Base-by-base conservation (phyloP, 2,797 vertebrate species). In the Scleropages formosus region DNA sequence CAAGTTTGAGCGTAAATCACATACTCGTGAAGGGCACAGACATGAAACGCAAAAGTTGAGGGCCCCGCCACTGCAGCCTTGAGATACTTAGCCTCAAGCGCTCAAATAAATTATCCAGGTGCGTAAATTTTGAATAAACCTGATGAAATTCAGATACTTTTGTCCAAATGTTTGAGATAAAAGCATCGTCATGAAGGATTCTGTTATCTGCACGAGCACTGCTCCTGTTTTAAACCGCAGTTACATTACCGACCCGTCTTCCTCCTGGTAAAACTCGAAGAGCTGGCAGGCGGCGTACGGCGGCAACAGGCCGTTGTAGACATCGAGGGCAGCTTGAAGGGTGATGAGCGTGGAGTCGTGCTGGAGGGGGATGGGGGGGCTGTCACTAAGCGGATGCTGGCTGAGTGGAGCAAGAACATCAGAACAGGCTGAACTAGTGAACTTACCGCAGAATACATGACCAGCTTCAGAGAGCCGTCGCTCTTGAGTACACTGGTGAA, bases 301-400 rank as follows among this genome's bases (percentile, higher is more conserved):
- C 78, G 94, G 93, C 59, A 96, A 86, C 49, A 88, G 86, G 82
- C 93, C 91, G 24, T 94, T 95, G 90, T 92, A 95, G 70, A 95
- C 87, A 73, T 91, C 91, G 82, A 95, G 90, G 73, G 94, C 95
- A 61, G 94, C 92, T 91, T 96, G 95, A 20, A 96, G 90, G 74
- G 93, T 95, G 87, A 93, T 93, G 80, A 96, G 75, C 22, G 96
- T 96, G 12, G 94, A 95, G 87, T 96, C 95, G 73, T 96, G 94
- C 96, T 94, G 82, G 73, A 85, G 61, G 51, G 79, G 59, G 47
- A 77, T 76, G 20, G 81, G 79, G 78, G 80, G 65, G 53, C 44
- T 9, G n/a, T 9, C 24, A 53, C 18, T 12, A 22, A n/a, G 39
- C 13, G 22, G 4, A 61, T 22, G 56, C 53, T 13, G 65, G 12